Conservation (phyloP, 2,888 invertebrate species). For the Elmis aenea region DNA sequence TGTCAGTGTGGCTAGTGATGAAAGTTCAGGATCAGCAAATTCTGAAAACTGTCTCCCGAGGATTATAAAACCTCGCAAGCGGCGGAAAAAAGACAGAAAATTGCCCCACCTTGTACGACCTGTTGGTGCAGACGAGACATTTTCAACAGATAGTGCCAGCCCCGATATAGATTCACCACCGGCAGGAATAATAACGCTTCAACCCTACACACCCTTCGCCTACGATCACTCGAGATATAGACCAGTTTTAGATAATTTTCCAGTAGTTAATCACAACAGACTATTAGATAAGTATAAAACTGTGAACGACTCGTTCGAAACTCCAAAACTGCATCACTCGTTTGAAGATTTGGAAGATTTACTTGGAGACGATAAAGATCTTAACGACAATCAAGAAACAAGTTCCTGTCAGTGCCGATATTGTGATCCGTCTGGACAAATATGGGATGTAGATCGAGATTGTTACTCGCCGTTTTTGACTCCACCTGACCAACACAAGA, state of each 20-base stretch:
- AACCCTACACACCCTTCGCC: slow-evolving; percentile 9
- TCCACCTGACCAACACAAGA: slow-evolving; percentile 34
- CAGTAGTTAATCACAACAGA: too few relatives aligned
- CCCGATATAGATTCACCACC: slow-evolving; percentile 31
- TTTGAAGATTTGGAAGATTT: slow-evolving; percentile 45
- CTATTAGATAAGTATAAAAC: too few relatives aligned
- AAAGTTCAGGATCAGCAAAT: slow-evolving; percentile 61
- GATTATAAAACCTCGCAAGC: slow-evolving; percentile 83
- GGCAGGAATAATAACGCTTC: slow-evolving; percentile 5
- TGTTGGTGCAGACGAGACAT: slow-evolving; percentile 33
- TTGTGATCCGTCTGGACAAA: slow-evolving; percentile 69
- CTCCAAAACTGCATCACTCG: slow-evolving; percentile 43
- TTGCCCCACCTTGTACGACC: slow-evolving; percentile 49
- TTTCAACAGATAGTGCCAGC: slow-evolving; percentile 38
- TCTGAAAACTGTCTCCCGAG: slow-evolving; percentile 77
- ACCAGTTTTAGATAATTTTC: slow-evolving; percentile 4
- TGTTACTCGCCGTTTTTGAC: slow-evolving; percentile 53
- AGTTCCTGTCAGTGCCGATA: slow-evolving; percentile 68
- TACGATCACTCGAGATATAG: slow-evolving; percentile 8
- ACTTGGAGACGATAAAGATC: slow-evolving; percentile 35
- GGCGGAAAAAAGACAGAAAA: slow-evolving; percentile 85
- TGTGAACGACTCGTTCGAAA: slow-evolving; percentile 26
- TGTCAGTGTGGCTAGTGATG: slow-evolving; percentile 71
- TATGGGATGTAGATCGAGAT: slow-evolving; percentile 65
- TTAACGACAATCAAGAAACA: slow-evolving; percentile 40